Evolutionary conservation across 2,797 vertebrate species (phyloP), one percentile per base, ranked within the genome.

Genomic region (Chlorospingus semifuscus): DNA sequence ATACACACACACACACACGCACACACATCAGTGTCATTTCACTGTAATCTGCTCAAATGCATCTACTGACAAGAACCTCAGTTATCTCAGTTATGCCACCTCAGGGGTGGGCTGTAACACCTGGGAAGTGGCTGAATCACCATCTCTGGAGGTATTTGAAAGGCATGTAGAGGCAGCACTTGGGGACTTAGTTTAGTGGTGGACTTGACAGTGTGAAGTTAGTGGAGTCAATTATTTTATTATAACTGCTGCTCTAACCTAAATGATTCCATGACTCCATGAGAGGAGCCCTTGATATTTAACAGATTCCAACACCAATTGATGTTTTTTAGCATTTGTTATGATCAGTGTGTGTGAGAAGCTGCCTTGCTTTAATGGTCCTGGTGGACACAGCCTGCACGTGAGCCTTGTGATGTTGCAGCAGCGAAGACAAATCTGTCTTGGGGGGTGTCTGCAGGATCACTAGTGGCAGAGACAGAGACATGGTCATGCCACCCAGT

Each of bases 1-100:
- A 37, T 3, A 59, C 5, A 36, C 2, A 37, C 3, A 32, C 4
- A 46, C 2, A 29, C 2, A 46, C 2, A 30, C 4, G 4, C 6
- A 32, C 2, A 36, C 4, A 27, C 6, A 2, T 16, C 46, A 36
- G 46, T 44, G 32, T 32, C 4, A 24, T 42, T 42, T 69, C 32
- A 42, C 21, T 36, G 32, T 36, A 52, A 42, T 32, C 26, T 44
- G 37, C n/a, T 36, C 27, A 11, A 52, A 60, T 9, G 17, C 27
- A 32, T 32, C 26, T 52, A 9, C 17, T 59, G 30, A 36, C 37
- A 60, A 26, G 12, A 52, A 18, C 14, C n/a, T n/a, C n/a, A n/a
- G n/a, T n/a, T n/a, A n/a, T n/a, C 3, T 52, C 32, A 52, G 26
- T 26, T 50, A 30, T 2, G 7, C 2, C 6, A 29, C 24, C 15